A percentile compares a stretch with the other conserved stretches of the same genome.
Evolutionary conservation across 2,797 vertebrate genomes (phyloP).

Genomic region (Enteromius afrohamiltoni): DNA sequence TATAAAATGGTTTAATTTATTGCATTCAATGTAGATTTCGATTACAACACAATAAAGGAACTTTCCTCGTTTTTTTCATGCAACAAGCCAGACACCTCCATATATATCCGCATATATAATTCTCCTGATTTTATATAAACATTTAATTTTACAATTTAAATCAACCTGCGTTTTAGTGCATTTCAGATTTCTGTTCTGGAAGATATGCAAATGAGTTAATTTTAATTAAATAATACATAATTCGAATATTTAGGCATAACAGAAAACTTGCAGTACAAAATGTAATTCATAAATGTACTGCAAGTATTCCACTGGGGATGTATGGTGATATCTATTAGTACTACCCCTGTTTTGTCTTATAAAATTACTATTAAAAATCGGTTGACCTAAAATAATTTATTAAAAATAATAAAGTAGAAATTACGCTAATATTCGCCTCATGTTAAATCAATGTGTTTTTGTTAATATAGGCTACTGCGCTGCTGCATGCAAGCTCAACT

Average conservation of each 20-base stretch:
- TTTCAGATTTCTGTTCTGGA: neutral
- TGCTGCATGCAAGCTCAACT: conserved; percentile 5
- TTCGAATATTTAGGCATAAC: neutral
- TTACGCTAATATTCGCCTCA: neutral
- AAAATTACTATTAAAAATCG: too few relatives aligned
- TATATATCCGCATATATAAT: neutral
- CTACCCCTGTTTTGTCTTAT: too few relatives aligned
- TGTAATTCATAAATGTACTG: neutral
- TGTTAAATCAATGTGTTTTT: neutral
- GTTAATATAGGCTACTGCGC: neutral
- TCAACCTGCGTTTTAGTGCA: neutral
- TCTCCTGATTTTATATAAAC: neutral
- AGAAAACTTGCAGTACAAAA: neutral
- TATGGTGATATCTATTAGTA: neutral
- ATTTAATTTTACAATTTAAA: neutral
- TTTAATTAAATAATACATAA: too few relatives aligned
- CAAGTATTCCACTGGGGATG: neutral
- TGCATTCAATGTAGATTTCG: neutral
- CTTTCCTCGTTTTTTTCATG: neutral
- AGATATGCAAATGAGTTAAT: neutral
- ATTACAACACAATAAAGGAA: neutral
- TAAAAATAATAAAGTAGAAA: neutral
- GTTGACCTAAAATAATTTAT: neutral
- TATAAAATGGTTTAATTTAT: neutral
- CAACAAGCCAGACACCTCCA: neutral